phyloP scores from a whole-genome alignment of 23 tunicate species.

The Corella eumyota region DNA sequence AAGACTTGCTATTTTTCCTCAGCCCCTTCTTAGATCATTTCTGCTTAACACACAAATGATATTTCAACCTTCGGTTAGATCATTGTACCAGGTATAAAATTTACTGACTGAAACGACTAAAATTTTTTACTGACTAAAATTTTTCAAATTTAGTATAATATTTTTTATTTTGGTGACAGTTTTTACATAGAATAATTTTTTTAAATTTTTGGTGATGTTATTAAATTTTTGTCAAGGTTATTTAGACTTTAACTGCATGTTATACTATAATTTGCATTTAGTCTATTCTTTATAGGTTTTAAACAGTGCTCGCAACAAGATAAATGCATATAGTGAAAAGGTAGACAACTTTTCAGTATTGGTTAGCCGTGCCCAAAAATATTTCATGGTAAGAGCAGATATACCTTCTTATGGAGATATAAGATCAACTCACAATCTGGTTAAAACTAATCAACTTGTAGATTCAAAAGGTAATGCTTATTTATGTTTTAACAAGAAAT shows the following conservation, averaged over 20 bases:
- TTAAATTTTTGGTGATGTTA: too few relatives aligned
- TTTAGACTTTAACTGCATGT: too few relatives aligned
- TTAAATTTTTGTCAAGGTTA: too few relatives aligned
- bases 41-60: constrained; percentile 86
- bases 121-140: too few relatives aligned
- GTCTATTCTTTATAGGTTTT: constrained; percentile 27
- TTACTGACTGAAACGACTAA: too few relatives aligned
- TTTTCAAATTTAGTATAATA: too few relatives aligned
- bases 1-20: constrained; percentile 68
- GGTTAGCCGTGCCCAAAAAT: constrained; percentile 76
- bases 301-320: constrained; percentile 68
- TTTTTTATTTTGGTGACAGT: too few relatives aligned
- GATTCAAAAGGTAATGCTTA: constrained; percentile 58
- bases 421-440: constrained; percentile 16
- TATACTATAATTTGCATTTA: too few relatives aligned
- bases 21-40: constrained; percentile 78
- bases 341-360: constrained; percentile 41
- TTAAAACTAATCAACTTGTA: constrained; percentile 62
- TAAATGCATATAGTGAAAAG: constrained; percentile 32
- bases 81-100: constrained; percentile 74
- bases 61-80: constrained; percentile 85
- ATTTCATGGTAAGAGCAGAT: constrained; percentile 60
- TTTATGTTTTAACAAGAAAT: neutral
- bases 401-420: constrained; percentile 44
- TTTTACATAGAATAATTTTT: too few relatives aligned